Evolutionary conservation across 2,113 vertebrate species (phyloP).

Genomic region (Hippocampus zosterae): DNA sequence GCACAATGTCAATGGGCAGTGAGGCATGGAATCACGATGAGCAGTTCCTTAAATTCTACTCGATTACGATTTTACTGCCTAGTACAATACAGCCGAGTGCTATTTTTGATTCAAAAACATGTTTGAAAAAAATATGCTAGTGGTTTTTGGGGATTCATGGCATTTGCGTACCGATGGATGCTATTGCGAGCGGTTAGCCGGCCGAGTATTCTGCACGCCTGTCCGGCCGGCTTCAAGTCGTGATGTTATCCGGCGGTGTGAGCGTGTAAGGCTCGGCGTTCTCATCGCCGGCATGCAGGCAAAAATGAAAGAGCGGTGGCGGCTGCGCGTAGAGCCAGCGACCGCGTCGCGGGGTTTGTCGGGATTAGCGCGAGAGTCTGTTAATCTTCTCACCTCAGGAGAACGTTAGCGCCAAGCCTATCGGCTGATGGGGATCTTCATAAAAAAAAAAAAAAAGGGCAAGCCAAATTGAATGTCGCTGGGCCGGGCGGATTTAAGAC

Average conservation of each 20-base stretch:
- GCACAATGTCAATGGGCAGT: too few relatives aligned
- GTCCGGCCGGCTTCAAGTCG: not conserved
- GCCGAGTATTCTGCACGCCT: not conserved
- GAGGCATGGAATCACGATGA: too few relatives aligned
- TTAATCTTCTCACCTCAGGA: slow-evolving; percentile 64
- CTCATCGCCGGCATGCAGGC: slow-evolving; percentile 19
- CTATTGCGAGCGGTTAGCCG: not conserved
- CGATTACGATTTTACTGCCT: too few relatives aligned
- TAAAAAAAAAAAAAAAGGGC: slow-evolving; percentile 42
- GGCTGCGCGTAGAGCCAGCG: slow-evolving; percentile 13
- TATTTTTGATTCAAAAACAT: too few relatives aligned
- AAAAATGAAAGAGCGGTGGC: not conserved
- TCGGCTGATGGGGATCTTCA: slow-evolving; percentile 63
- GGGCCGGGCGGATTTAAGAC: slow-evolving; percentile 28
- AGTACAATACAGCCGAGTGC: too few relatives aligned
- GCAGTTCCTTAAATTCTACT: too few relatives aligned
- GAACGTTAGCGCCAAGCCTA: slow-evolving; percentile 39
- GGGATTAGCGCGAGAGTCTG: slow-evolving; percentile 55
- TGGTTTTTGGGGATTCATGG: too few relatives aligned
- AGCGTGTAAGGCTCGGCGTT: slow-evolving; percentile 16
- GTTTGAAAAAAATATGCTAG: too few relatives aligned
- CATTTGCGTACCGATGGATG: not conserved
- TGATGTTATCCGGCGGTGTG: slow-evolving; percentile 20
- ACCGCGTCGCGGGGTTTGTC: slow-evolving; percentile 26
- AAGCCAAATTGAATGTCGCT: slow-evolving; percentile 60